These are phyloP conservation scores for Tenualosa thibaudeaui DNA, from an alignment of 2,797 vertebrate species.

Conservation along the genomic window DNA sequence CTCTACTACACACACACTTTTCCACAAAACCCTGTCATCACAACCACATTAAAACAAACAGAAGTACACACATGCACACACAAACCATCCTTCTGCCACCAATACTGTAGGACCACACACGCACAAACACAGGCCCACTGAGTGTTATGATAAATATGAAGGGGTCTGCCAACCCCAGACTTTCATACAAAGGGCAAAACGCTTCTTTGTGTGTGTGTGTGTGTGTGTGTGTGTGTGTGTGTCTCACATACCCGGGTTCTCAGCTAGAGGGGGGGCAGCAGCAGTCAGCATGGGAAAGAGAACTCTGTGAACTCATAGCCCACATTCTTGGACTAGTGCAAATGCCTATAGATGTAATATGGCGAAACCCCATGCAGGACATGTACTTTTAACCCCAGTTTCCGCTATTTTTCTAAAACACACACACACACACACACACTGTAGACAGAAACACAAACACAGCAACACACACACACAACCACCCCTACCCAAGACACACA, in stretches of 20 bases:
- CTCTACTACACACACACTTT: background rate
- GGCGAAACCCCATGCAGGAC: background rate
- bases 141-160: no score
- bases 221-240: background rate
- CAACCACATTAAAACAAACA: background rate
- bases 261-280: background rate
- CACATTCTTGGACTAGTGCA: background rate
- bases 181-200: background rate
- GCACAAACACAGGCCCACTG: background rate
- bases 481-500: constrained; percentile 24
- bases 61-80: background rate
- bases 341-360: background rate
- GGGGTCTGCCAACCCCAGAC: no score
- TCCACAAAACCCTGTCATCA: background rate
- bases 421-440: constrained; percentile 23
- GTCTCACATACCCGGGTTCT: no score
- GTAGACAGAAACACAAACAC: background rate
- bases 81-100: background rate
- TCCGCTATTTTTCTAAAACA: background rate
- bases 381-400: no score
- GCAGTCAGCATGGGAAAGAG: background rate
- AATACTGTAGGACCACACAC: background rate
- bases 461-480: constrained; percentile 1
- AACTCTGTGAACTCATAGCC: background rate
- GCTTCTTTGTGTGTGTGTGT: background rate